These are phyloP conservation scores for Capitella teleta DNA, from an alignment of 1,140 invertebrate genomes.

Conservation along the genomic window DNA sequence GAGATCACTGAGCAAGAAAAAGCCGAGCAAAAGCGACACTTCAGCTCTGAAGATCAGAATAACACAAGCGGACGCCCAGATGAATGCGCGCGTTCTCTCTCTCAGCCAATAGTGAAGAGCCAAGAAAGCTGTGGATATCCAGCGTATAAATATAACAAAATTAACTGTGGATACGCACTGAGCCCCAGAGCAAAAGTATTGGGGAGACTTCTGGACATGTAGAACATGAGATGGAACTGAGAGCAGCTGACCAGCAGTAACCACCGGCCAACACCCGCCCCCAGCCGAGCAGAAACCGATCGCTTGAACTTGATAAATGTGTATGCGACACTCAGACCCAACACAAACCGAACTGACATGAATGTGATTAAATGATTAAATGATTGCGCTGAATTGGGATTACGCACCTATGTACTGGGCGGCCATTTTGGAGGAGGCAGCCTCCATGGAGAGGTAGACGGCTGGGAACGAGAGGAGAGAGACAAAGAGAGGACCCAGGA, in stretches of 20 bases:
- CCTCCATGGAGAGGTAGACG: constrained; percentile 54
- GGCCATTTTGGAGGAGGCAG: constrained; percentile 73
- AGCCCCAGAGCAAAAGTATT: constrained; percentile 89
- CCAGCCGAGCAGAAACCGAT: background rate
- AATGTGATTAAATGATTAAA: too few species aligned
- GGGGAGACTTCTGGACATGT: constrained; percentile 83
- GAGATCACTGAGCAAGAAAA: constrained; percentile 73
- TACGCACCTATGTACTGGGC: constrained; percentile 75
- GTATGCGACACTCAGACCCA: background rate
- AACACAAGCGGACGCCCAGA: constrained; percentile 70
- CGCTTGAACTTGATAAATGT: background rate
- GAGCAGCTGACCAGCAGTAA: constrained; percentile 71
- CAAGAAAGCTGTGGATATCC: constrained; percentile 62
- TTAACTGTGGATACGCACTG: constrained; percentile 51
- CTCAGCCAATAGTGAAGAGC: constrained; percentile 76
- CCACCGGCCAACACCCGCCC: constrained; percentile 46
- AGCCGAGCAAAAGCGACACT: constrained; percentile 72
- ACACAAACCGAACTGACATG: background rate
- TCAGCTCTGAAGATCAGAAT: constrained; percentile 87
- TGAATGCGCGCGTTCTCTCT: constrained; percentile 61
- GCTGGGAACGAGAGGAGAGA: constrained; percentile 50
- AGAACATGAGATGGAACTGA: constrained; percentile 98
- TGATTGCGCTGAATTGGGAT: too few species aligned
- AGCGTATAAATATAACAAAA: constrained; percentile 5
- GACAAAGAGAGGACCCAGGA: constrained; percentile 82